Evolutionary conservation across 2,888 invertebrate species (phyloP).

Genomic region (Drosophila lutescens): DNA sequence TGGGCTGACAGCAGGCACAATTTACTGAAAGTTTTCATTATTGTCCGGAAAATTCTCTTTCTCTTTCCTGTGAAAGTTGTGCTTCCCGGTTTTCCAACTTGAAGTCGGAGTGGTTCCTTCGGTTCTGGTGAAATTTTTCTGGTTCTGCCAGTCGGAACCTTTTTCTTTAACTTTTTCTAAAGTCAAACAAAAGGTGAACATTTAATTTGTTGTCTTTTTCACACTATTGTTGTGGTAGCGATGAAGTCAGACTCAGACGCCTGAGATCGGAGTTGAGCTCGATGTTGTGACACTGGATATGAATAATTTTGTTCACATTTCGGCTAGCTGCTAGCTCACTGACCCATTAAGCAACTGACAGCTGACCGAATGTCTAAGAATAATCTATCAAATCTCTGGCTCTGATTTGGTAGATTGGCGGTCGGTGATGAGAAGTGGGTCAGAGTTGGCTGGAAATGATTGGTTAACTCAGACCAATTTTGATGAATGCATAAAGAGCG

Average conservation of each 20-base stretch:
- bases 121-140: slow-evolving; percentile 46
- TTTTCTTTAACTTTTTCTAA: slow-evolving; percentile 31
- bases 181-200: slow-evolving; percentile 63
- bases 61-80: slow-evolving; percentile 47
- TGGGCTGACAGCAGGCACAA: slow-evolving; percentile 37
- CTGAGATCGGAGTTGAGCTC: slow-evolving; percentile 9
- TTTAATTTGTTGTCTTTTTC: slow-evolving; percentile 61
- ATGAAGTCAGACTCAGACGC: slow-evolving; percentile 27
- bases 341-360: slow-evolving; percentile 40
- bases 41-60: slow-evolving; percentile 66
- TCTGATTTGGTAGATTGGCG: slow-evolving; percentile 7
- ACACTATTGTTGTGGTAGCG: slow-evolving; percentile 66
- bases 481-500: slow-evolving; percentile 8
- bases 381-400: slow-evolving; percentile 27
- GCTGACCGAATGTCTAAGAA: slow-evolving; percentile 32
- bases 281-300: slow-evolving; percentile 26
- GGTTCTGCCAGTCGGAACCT: slow-evolving; percentile 44
- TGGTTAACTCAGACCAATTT: slow-evolving; percentile 25
- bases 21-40: slow-evolving; percentile 59
- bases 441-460: slow-evolving; percentile 21
- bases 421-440: slow-evolving; percentile 27
- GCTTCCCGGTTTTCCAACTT: slow-evolving; percentile 26
- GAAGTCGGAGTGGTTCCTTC: slow-evolving; percentile 38
- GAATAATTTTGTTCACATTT: slow-evolving; percentile 37
- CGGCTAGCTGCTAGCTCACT: slow-evolving; percentile 33